Percentiles rank a stretch among this genome's conserved stretches.
Conservation (phyloP, 1,140 invertebrate genomes). For the Drosophila burlai region DNA sequence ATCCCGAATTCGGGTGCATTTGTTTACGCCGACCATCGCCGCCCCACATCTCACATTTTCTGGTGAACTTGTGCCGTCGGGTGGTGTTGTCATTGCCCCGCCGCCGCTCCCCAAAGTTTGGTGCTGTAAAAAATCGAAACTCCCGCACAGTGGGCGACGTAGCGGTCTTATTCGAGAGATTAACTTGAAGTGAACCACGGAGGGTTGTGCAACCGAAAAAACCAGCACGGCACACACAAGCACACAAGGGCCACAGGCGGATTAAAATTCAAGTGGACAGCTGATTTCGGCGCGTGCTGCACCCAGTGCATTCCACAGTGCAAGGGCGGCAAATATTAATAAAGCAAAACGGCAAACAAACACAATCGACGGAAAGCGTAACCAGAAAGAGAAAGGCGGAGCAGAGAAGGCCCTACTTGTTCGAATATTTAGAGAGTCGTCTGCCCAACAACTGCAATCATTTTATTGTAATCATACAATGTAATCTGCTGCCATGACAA, state of each 20-base stretch:
- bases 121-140: constrained; percentile 69
- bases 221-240: constrained; percentile 7
- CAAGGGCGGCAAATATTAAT: constrained; percentile 33
- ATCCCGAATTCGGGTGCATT: constrained; percentile 25
- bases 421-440: constrained; percentile 46
- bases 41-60: constrained; percentile 26
- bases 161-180: constrained; percentile 22
- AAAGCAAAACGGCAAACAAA: constrained; percentile 34
- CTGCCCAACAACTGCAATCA: constrained; percentile 8
- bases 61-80: constrained; percentile 60
- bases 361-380: constrained; percentile 16
- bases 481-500: constrained; percentile 40
- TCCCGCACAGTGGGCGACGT: constrained; percentile 47
- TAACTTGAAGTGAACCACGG: constrained; percentile 17
- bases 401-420: constrained; percentile 18
- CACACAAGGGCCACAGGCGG: constrained; percentile 3
- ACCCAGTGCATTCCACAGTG: constrained; percentile 37
- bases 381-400: background rate
- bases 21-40: constrained; percentile 59
- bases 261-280: constrained; percentile 33
- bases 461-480: constrained; percentile 35
- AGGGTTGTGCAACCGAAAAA: constrained; percentile 38
- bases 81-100: constrained; percentile 50
- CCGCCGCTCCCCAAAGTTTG: constrained; percentile 7
- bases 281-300: constrained; percentile 9